phyloP scores from a whole-genome alignment of 2,113 vertebrate species.

The Pomatorhinus ruficollis region DNA sequence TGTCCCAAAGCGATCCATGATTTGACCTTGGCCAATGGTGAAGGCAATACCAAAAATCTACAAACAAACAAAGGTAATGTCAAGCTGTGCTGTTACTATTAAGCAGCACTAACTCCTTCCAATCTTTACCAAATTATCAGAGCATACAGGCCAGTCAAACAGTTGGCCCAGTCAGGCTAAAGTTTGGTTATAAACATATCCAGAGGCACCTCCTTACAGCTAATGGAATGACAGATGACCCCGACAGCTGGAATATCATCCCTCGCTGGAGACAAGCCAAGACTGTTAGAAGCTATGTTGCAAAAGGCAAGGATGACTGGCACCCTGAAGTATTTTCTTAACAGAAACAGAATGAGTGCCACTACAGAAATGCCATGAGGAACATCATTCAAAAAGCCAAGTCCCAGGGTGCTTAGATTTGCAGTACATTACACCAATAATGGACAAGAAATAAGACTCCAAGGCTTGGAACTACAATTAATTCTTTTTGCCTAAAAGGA shows the following conservation, averaged over 20 bases:
- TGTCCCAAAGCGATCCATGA: conserved; percentile 84
- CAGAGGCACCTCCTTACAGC: not conserved
- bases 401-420: not conserved
- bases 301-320: not conserved
- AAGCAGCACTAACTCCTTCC: not conserved
- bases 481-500: not conserved
- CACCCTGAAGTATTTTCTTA: not conserved
- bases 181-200: not conserved
- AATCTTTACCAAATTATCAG: not conserved
- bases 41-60: conserved; percentile 96
- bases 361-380: not conserved
- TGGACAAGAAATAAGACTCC: not conserved
- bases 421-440: not conserved
- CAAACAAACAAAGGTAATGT: conserved; percentile 33
- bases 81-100: not conserved
- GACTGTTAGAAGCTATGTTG: not conserved
- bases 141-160: not conserved
- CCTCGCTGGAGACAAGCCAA: not conserved
- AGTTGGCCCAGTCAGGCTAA: not conserved
- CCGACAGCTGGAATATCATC: not conserved
- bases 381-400: not conserved
- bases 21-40: conserved; percentile 88
- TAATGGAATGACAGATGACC: not conserved
- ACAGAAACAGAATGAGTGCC: not conserved
- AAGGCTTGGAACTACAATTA: not conserved